Evolutionary conservation across 2,888 invertebrate genomes (phyloP).

Genomic region (Tuberolachnus salignus): DNA sequence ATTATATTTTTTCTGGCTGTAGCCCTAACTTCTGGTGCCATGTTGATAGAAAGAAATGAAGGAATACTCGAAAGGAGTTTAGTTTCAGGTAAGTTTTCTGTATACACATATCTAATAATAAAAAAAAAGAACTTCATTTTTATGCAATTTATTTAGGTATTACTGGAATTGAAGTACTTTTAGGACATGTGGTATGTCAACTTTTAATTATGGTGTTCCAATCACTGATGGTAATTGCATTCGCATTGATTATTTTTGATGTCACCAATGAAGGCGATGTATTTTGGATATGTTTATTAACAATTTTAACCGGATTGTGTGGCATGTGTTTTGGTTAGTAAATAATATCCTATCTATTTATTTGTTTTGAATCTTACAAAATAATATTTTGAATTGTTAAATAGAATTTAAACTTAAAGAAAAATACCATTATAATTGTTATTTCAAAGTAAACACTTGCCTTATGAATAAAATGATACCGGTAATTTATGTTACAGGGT

Average conservation of each 20-base stretch:
- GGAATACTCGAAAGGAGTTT: constrained; percentile 87
- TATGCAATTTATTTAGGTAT: constrained; percentile 63
- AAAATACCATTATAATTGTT: too few relatives aligned
- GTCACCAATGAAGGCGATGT: constrained; percentile 79
- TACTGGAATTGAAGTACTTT: constrained; percentile 80
- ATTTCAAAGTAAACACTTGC: too few relatives aligned
- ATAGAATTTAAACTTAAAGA: not conserved
- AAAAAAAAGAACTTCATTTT: not conserved
- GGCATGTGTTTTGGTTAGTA: constrained; percentile 89
- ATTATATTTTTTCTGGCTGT: constrained; percentile 94
- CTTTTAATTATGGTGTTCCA: constrained; percentile 87
- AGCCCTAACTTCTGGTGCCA: constrained; percentile 87
- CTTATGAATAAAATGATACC: too few relatives aligned
- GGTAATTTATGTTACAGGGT: constrained; percentile 66
- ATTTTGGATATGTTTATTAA: constrained; percentile 75
- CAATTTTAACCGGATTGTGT: constrained; percentile 82
- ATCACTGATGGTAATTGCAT: constrained; percentile 76
- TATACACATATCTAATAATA: not conserved
- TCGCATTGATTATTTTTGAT: constrained; percentile 78
- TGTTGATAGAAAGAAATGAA: constrained; percentile 86
- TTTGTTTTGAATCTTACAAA: too few relatives aligned
- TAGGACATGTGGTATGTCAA: constrained; percentile 86
- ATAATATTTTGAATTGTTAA: too few relatives aligned
- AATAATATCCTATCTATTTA: not conserved
- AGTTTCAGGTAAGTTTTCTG: constrained; percentile 73